A percentile compares a stretch with the other conserved stretches of the same genome.
Conservation (phyloP, 2,113 vertebrate genomes). For the Hyaena hyaena region DNA sequence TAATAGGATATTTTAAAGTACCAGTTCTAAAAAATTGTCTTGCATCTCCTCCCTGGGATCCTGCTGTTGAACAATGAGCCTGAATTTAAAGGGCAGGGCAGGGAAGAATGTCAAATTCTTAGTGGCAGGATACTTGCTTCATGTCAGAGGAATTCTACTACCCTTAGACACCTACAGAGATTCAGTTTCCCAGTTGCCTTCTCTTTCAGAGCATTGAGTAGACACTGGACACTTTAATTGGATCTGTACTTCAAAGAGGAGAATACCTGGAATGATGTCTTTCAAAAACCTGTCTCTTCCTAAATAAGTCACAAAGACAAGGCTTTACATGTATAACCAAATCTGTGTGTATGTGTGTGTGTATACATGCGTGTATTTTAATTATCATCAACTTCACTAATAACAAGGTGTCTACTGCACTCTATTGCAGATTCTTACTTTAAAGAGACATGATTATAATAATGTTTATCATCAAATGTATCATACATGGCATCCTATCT, state of each 20-base stretch:
- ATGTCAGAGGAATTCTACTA: background rate
- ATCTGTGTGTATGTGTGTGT: fast-evolving
- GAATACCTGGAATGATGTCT: background rate
- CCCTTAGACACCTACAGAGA: background rate
- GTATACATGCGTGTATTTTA: fast-evolving
- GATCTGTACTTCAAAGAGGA: background rate
- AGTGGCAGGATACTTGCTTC: background rate
- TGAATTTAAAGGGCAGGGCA: background rate
- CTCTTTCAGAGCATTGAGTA: background rate
- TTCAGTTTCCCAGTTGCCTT: background rate
- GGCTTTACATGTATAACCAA: background rate
- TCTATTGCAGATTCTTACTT: background rate
- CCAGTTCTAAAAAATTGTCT: background rate
- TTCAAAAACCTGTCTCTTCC: background rate
- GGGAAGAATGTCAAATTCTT: background rate
- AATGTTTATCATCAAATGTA: background rate
- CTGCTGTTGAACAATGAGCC: background rate
- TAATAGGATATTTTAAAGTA: slow-evolving; percentile 33
- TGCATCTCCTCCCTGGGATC: background rate
- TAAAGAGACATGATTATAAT: background rate
- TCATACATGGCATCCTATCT: background rate
- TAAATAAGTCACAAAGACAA: background rate
- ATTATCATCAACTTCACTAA: background rate
- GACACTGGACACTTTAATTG: background rate
- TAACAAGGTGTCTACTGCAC: background rate